Evolutionary conservation across 1,140 invertebrate genomes (phyloP).

Genomic region (Hylyphantes graminicola): DNA sequence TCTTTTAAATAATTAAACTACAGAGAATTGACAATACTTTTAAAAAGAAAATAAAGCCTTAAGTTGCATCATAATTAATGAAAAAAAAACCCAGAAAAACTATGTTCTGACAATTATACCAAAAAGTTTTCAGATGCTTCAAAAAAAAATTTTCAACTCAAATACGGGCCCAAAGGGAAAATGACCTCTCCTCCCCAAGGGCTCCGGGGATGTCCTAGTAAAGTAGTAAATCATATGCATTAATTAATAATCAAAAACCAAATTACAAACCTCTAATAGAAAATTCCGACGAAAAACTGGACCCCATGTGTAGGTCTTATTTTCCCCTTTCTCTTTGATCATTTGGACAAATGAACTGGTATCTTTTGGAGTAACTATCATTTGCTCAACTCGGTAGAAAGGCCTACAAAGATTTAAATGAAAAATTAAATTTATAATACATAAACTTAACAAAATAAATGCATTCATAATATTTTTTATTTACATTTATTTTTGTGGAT

Average conservation of each 20-base stretch:
- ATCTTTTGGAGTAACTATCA: conserved; percentile 75
- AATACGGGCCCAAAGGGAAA: too few relatives aligned
- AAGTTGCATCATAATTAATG: too few relatives aligned
- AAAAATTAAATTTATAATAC: background rate
- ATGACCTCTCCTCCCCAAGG: too few relatives aligned
- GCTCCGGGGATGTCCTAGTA: too few relatives aligned
- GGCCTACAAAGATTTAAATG: conserved; percentile 73
- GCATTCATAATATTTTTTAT: background rate
- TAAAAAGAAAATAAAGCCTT: too few relatives aligned
- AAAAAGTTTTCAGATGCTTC: too few relatives aligned
- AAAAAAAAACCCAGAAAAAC: too few relatives aligned
- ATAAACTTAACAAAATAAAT: background rate
- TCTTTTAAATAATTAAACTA: too few relatives aligned
- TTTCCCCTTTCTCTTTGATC: conserved; percentile 30
- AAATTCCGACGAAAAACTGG: conserved; percentile 89
- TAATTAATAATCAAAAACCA: background rate
- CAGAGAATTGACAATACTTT: too few relatives aligned
- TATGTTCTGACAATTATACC: too few relatives aligned
- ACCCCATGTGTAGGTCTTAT: conserved; percentile 74
- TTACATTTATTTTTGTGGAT: background rate
- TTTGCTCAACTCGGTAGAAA: conserved; percentile 94
- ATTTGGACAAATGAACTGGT: conserved; percentile 49
- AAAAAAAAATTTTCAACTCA: too few relatives aligned
- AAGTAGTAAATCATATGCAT: background rate
- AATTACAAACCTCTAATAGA: conserved; percentile 70